Conservation (phyloP, 2,113 vertebrate species). For the Phyllopteryx taeniolatus region DNA sequence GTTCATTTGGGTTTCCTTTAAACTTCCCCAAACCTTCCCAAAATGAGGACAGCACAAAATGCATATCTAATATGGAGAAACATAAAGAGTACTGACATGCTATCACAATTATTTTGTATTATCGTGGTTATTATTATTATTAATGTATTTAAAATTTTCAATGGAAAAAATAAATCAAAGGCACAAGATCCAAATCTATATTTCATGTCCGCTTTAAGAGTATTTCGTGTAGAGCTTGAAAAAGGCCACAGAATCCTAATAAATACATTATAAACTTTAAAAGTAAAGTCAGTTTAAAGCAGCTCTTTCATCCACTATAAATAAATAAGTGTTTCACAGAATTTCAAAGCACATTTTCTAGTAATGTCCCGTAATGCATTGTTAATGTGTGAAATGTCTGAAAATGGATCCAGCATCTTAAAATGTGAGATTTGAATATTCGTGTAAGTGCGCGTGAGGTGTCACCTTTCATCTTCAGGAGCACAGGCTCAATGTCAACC, state of each 20-base stretch:
- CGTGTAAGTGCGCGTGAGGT: constrained; percentile 12
- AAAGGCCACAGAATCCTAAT: background rate
- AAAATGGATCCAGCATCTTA: constrained; percentile 13
- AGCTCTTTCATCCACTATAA: constrained; percentile 36
- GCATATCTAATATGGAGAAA: no score
- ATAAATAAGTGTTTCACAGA: constrained; percentile 41
- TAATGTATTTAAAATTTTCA: background rate
- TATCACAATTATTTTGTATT: background rate
- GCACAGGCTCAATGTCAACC: constrained; percentile 49
- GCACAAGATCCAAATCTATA: background rate
- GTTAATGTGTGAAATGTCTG: constrained; percentile 37
- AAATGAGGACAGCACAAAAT: no score
- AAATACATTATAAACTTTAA: constrained; percentile 32
- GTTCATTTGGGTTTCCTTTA: no score
- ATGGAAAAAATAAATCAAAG: background rate
- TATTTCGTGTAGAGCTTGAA: background rate
- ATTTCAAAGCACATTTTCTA: constrained; percentile 55
- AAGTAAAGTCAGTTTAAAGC: constrained; percentile 24
- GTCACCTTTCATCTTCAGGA: constrained; percentile 50
- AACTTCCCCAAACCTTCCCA: no score
- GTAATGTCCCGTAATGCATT: constrained; percentile 38
- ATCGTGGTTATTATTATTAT: background rate
- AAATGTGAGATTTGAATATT: constrained; percentile 32
- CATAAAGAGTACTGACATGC: background rate
- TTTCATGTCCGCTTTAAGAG: background rate